Percentiles rank a stretch among this genome's conserved stretches.
phyloP scores from a whole-genome alignment of 2,888 invertebrate genomes.

The Pollenia angustigena region DNA sequence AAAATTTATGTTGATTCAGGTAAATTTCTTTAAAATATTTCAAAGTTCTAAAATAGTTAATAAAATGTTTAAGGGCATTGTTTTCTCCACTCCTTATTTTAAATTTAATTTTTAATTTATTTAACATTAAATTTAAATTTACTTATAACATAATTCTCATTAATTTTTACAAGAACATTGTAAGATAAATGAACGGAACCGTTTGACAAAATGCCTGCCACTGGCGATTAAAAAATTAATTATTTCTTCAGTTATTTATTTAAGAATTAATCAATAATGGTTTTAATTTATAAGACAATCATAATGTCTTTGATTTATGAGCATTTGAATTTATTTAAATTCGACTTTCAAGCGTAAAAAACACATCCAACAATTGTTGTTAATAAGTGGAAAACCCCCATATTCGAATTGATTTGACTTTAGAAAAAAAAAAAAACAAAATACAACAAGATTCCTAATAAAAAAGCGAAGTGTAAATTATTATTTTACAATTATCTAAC shows the following conservation, averaged over 20 bases:
- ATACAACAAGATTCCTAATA: conserved; percentile 25
- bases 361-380: conserved; percentile 12
- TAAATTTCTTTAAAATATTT: too few relatives aligned
- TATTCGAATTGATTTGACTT: conserved; percentile 4
- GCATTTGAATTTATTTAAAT: conserved; percentile 21
- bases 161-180: neutral
- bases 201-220: conserved; percentile 10
- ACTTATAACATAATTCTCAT: neutral
- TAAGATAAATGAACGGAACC: conserved; percentile 8
- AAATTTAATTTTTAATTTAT: too few relatives aligned
- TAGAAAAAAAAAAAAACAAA: neutral
- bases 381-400: conserved; percentile 50
- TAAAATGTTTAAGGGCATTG: too few relatives aligned
- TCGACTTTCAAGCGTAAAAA: neutral
- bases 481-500: conserved; percentile 28
- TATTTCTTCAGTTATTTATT: neutral
- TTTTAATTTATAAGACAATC: conserved; percentile 18
- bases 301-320: conserved; percentile 40
- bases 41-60: too few relatives aligned
- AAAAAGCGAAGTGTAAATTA: conserved; percentile 36
- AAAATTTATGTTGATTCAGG: too few relatives aligned
- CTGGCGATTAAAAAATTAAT: neutral
- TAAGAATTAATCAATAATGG: conserved; percentile 21
- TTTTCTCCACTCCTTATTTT: too few relatives aligned
- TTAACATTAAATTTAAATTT: too few relatives aligned